Conservation (phyloP, 1,140 invertebrate species). For the Cardiocondyla obscurior region DNA sequence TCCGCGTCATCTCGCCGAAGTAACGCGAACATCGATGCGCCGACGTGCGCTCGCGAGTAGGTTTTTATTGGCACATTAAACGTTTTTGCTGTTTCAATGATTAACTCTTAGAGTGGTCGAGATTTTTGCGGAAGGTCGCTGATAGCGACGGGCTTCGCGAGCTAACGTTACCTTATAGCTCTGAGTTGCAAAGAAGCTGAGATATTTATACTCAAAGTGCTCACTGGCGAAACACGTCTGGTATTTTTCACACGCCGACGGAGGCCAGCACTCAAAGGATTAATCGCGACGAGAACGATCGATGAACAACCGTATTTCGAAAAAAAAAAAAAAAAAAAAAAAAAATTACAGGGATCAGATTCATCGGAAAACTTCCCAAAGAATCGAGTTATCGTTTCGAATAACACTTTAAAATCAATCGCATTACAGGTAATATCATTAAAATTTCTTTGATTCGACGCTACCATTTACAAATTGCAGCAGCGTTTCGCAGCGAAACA, state of each 20-base stretch:
- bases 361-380: not conserved
- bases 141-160: not conserved
- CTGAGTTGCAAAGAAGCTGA: conserved; percentile 18
- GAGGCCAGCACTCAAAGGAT: conserved; percentile 32
- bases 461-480: not conserved
- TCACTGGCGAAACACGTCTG: conserved; percentile 17
- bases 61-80: conserved; percentile 9
- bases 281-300: conserved; percentile 22
- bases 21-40: not conserved
- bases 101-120: not conserved
- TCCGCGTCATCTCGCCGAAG: not conserved
- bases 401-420: not conserved
- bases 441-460: not conserved
- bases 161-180: not conserved
- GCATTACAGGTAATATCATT: not conserved
- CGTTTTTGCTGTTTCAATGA: not conserved
- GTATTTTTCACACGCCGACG: conserved; percentile 21
- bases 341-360: not conserved
- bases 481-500: not conserved
- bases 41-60: not conserved
- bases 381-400: not conserved
- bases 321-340: no score
- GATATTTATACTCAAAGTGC: conserved; percentile 37
- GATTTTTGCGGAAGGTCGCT: conserved; percentile 8
- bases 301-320: not conserved